Evolutionary conservation across 1,140 invertebrate species (phyloP), one percentile per base, ranked within the genome.

Genomic region (Trichonephila clavata): DNA sequence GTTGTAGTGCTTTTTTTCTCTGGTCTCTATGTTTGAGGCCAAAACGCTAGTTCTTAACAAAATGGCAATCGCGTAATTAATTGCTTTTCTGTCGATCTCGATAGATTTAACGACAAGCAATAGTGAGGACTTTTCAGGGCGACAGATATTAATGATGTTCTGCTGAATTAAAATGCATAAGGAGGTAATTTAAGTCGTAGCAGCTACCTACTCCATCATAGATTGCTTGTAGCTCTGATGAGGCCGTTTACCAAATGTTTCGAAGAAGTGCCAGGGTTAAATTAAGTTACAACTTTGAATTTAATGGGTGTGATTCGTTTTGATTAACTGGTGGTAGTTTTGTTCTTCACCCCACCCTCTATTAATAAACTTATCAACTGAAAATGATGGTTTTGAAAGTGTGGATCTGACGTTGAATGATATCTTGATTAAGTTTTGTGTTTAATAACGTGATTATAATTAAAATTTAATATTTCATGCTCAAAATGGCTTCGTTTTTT

Each of bases 81-180:
- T 83, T 83, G 59, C 27, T 57, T 83, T 39, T 59, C 39, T 57
- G 81, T 27, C 81, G 81, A 83, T 83, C 50, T 20, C 50, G 81
- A 57, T 83, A 20, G 43, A 24, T 57, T 50, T 83, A 83, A 83
- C 16, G 81, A 83, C 81, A 83, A 21, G 81, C 81, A 59, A 83
- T 83, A 83, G 81, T 83, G 43, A 77, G 32, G 27, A 4, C 39
- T 83, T 81, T 83, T 20, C 43, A 59, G 50, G 50, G 81, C 14
- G 81, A 83, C 81, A 83, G 81, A 83, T 83, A 83, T 83, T 83
- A 59, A 83, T 83, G 81, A 24, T 50, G 50, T 50, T 50, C 50
- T 10, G 50, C 27, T 77, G 71, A 24, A 77, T 77, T 39, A 32
- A 77, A 77, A 77, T 77, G 71, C 27, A 77, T 77, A 32, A 39